These are phyloP conservation scores for Ophion ventricosus DNA, from an alignment of 2,888 invertebrate species.

Conservation along the genomic window DNA sequence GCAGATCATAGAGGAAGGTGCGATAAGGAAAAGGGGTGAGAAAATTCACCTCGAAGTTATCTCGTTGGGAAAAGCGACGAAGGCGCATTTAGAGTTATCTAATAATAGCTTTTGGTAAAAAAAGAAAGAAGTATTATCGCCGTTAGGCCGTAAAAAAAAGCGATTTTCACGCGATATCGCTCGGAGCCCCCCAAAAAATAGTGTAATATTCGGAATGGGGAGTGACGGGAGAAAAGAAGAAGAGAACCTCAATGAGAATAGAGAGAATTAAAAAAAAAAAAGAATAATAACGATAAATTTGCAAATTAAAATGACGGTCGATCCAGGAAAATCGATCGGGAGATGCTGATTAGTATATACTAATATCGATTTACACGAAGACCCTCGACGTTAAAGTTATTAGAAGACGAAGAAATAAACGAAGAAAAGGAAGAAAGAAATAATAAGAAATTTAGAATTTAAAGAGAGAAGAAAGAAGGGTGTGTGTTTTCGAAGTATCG, in stretches of 20 bases:
- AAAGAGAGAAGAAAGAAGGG: constrained; percentile 8
- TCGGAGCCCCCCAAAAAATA: constrained; percentile 54
- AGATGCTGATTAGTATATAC: constrained; percentile 33
- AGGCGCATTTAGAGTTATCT: constrained; percentile 76
- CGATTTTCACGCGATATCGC: constrained; percentile 58
- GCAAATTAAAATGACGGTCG: constrained; percentile 47
- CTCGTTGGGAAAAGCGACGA: constrained; percentile 68
- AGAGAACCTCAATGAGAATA: constrained; percentile 23
- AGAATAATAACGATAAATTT: constrained; percentile 32
- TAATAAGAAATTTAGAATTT: constrained; percentile 31
- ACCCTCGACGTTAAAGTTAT: constrained; percentile 58
- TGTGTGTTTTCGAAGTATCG: constrained; percentile 51
- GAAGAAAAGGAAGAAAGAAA: constrained; percentile 21
- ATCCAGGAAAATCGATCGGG: constrained; percentile 60
- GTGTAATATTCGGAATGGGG: constrained; percentile 48
- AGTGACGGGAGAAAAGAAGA: constrained; percentile 36
- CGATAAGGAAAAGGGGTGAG: too few species aligned
- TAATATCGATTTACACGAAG: constrained; percentile 58
- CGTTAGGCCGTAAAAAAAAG: constrained; percentile 75
- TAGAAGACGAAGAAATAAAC: constrained; percentile 40
- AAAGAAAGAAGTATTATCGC: constrained; percentile 72
- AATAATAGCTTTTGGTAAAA: constrained; percentile 79
- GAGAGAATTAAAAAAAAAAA: constrained; percentile 53
- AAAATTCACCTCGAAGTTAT: constrained; percentile 53
- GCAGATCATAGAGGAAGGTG: too few species aligned